Percentiles rank a stretch among this genome's conserved stretches.
Conservation (phyloP, 2,888 invertebrate species). For the Dastarcus helophoroides region DNA sequence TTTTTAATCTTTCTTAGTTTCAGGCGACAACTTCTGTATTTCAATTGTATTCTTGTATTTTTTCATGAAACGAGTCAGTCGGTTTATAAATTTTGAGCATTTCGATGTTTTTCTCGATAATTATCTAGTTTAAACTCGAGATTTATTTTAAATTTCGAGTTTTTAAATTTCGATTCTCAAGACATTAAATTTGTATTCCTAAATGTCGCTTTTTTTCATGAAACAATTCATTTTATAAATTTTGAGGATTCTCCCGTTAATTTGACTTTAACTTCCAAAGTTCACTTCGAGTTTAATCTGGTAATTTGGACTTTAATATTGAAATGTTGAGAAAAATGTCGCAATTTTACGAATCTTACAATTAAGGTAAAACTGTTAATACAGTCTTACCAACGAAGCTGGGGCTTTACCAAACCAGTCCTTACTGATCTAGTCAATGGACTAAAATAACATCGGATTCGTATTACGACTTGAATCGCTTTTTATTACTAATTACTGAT, state of each 20-base stretch:
- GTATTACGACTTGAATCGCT: no score
- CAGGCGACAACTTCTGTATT: no score
- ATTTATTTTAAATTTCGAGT: not conserved
- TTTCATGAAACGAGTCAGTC: no score
- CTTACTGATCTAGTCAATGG: no score
- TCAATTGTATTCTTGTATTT: no score
- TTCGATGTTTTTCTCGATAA: not conserved
- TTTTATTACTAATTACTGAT: not conserved
- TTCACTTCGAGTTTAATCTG: not conserved
- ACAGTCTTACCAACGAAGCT: not conserved
- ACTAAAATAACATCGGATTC: no score
- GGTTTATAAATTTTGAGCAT: not conserved
- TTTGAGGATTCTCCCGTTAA: not conserved
- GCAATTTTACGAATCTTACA: not conserved
- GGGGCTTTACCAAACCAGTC: no score
- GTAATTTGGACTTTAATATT: not conserved
- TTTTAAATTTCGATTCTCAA: not conserved
- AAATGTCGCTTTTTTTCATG: slow-evolving; percentile 1
- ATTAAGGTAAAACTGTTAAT: not conserved
- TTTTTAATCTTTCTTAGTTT: no score
- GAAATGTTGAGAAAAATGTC: not conserved
- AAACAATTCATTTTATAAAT: not conserved
- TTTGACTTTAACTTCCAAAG: not conserved
- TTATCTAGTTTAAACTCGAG: not conserved
- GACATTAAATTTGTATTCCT: not conserved